phyloP scores from a whole-genome alignment of 2,113 vertebrate genomes.

The Columba janthina region DNA sequence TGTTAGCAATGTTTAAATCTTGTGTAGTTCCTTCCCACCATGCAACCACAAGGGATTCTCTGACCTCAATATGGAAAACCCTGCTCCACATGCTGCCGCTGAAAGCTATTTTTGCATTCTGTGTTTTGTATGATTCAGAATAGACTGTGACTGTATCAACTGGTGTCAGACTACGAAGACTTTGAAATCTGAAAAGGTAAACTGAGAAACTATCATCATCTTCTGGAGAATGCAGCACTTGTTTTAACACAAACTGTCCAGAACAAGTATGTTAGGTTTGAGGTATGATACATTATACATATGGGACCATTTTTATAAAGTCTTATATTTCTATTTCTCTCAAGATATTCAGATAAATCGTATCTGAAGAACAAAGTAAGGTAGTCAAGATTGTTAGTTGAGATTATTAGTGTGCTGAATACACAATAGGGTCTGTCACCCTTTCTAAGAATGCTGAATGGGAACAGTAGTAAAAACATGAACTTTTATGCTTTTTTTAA shows the following conservation, averaged over 20 bases:
- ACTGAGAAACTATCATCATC: not conserved
- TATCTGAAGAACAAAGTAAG: not conserved
- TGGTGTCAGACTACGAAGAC: not conserved
- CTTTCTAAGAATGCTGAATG: not conserved
- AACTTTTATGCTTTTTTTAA: not conserved
- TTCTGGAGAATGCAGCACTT: not conserved
- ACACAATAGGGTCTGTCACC: not conserved
- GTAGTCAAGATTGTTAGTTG: not conserved
- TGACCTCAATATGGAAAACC: not conserved
- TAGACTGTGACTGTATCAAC: not conserved
- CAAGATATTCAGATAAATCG: not conserved
- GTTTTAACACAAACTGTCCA: not conserved
- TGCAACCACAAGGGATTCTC: not conserved
- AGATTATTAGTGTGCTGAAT: not conserved
- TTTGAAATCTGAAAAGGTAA: not conserved
- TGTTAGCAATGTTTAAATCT: not conserved
- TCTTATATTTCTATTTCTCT: not conserved
- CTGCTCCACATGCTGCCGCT: not conserved
- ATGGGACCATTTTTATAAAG: not conserved
- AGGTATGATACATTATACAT: not conserved
- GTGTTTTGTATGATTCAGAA: slow-evolving; percentile 33
- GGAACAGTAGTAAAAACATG: not conserved
- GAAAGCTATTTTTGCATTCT: slow-evolving; percentile 8
- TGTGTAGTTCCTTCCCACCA: not conserved
- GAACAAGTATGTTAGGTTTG: not conserved